Base-by-base conservation (phyloP, 2,797 vertebrate species). In the Xenentodon cancila region DNA sequence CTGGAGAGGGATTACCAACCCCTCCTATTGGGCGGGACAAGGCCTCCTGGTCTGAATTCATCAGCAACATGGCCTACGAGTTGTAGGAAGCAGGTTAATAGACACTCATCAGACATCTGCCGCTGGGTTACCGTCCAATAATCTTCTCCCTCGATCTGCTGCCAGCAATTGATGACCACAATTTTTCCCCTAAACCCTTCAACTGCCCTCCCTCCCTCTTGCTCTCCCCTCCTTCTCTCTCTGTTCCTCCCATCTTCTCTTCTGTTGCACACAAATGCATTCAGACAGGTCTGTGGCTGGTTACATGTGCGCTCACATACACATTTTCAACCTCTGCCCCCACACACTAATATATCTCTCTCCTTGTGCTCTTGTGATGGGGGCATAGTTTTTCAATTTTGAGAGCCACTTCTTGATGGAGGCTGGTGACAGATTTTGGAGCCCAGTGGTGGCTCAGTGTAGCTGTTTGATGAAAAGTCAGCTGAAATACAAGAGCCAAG, bases 21-120 rank as follows among this genome's bases (percentile, higher is more conserved):
- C 88, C 88, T 93, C 92, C 91, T 91, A 92, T 92, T 91, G 90
- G 90, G 90, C 64, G 68, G 89, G 89, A 94, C 93, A 94, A 89
- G 90, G 91, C 89, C 90, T 92, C 92, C 90, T 82, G 89, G 91
- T 91, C 92, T 91, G 92, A 91, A 90, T 91, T 90, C 91, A 92
- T 91, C 90, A 93, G 84, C 68, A 59, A 89, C 89, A 90, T 59
- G 81, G 88, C 84, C 84, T 89, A 90, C 75, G 84, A 92, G 87
- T 90, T 91, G 90, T 89, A 91, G 90, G 91, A 93, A 92, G 87
- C 92, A 93, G 93, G 93, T 94, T 94, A 93, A 94, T 94, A 93
- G 92, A 93, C 91, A 90, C 91, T 93, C 92, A 94, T 94, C 92
- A 93, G 91, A 93, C 92, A 94, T 94, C 93, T 94, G 93, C 92